Conservation (phyloP, 2,888 invertebrate species). For the Epinotia nisella region DNA sequence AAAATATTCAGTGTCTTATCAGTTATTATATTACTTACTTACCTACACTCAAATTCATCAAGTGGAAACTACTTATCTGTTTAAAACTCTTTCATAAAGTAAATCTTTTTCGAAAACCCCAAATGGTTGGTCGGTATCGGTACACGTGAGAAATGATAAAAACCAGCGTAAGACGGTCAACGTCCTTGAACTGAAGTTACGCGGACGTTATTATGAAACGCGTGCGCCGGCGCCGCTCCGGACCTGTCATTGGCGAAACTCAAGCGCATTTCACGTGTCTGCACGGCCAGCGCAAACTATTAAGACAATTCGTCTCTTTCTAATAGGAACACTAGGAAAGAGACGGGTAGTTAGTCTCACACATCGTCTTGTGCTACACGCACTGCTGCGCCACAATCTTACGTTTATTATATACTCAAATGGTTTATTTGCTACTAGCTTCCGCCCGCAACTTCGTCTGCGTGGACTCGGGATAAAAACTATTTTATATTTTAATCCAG, state of each 20-base stretch:
- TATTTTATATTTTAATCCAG: too few relatives aligned
- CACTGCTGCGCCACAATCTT: background rate
- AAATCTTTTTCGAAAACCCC: constrained; percentile 30
- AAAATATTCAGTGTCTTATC: background rate
- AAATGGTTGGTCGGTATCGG: constrained; percentile 45
- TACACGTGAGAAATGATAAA: constrained; percentile 54
- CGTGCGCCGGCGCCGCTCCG: constrained; percentile 31
- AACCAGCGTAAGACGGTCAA: constrained; percentile 52
- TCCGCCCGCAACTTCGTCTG: too few relatives aligned
- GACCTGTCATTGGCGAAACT: constrained; percentile 42
- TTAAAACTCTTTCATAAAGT: background rate
- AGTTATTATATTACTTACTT: too few relatives aligned
- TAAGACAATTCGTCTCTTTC: background rate
- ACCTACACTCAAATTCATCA: background rate
- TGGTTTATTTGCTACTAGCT: too few relatives aligned
- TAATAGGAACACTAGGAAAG: background rate
- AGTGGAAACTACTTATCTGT: background rate
- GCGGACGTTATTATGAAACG: constrained; percentile 52
- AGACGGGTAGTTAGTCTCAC: background rate
- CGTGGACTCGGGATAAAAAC: too few relatives aligned
- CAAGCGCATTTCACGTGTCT: constrained; percentile 31
- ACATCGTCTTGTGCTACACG: background rate
- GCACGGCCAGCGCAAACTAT: background rate
- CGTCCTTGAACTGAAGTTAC: constrained; percentile 74
- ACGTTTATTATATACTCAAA: too few relatives aligned